Percentiles rank a stretch among this genome's conserved stretches.
These are phyloP conservation scores for Characodon lateralis DNA, from an alignment of 2,797 vertebrate genomes.

Conservation along the genomic window DNA sequence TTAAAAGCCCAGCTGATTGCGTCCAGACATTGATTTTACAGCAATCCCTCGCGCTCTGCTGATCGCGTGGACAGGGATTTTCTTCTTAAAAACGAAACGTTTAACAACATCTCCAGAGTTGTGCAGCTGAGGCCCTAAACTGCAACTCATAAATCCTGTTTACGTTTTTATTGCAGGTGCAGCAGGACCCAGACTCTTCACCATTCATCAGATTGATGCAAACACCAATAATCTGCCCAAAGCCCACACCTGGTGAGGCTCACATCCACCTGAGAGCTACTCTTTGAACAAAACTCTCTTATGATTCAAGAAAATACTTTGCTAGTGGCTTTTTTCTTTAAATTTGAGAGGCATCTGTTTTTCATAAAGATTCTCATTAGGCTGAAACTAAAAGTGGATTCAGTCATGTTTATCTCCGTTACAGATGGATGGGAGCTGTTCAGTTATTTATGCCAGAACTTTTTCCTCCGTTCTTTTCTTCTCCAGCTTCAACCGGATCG, in stretches of 20 bases:
- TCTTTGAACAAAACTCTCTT: neutral
- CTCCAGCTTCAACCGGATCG: constrained; percentile 94
- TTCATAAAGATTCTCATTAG: no score
- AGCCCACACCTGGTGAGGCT: constrained; percentile 92
- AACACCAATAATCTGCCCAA: constrained; percentile 96
- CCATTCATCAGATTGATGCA: constrained; percentile 97
- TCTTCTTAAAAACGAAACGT: neutral
- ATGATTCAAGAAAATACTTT: neutral
- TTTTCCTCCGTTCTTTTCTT: neutral
- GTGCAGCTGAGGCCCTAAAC: neutral
- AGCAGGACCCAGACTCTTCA: constrained; percentile 94
- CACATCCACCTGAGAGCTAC: no score
- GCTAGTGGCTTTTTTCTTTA: neutral
- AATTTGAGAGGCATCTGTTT: neutral
- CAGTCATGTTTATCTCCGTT: neutral
- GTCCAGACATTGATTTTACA: neutral
- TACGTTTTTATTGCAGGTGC: constrained; percentile 82
- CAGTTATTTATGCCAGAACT: neutral
- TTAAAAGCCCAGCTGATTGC: neutral
- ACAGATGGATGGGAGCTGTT: neutral
- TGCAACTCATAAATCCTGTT: constrained; percentile 5
- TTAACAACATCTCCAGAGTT: neutral
- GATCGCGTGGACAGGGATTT: neutral
- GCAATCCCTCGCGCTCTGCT: neutral
- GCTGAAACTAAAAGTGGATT: no score